Percentiles rank a stretch among this genome's conserved stretches.
These are phyloP conservation scores for Drosophila anomelani DNA, from an alignment of 2,888 invertebrate species.

Conservation along the genomic window DNA sequence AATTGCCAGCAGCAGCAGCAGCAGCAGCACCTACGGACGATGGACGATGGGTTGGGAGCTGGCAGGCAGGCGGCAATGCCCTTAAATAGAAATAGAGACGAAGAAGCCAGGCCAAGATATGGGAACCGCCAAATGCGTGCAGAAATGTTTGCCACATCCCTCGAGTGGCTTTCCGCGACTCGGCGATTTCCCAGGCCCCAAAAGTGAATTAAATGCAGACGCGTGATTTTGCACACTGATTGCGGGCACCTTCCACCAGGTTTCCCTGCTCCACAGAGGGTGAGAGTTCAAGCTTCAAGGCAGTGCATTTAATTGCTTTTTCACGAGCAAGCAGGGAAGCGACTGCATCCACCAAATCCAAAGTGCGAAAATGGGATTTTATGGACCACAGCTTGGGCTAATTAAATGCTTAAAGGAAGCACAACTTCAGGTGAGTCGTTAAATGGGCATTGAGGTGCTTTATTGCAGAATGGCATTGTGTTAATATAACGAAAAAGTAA, in stretches of 20 bases:
- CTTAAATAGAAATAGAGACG: slow-evolving; percentile 54
- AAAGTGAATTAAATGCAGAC: slow-evolving; percentile 69
- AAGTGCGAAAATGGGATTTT: slow-evolving; percentile 34
- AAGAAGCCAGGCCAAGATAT: slow-evolving; percentile 43
- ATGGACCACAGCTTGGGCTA: slow-evolving; percentile 19
- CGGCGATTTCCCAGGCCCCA: slow-evolving; percentile 53
- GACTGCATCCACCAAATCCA: slow-evolving; percentile 49
- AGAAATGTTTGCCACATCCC: slow-evolving; percentile 51
- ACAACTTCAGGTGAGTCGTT: background rate
- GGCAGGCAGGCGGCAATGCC: slow-evolving; percentile 48
- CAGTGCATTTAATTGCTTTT: slow-evolving; percentile 24
- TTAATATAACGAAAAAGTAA: background rate
- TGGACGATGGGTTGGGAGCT: slow-evolving; percentile 6
- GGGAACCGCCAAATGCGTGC: slow-evolving; percentile 61
- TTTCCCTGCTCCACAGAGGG: slow-evolving; percentile 6
- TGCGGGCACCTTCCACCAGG: slow-evolving; percentile 41
- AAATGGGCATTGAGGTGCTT: background rate
- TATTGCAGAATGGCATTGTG: background rate
- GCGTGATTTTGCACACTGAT: slow-evolving; percentile 66
- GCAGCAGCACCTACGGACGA: slow-evolving; percentile 14
- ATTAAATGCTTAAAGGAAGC: slow-evolving; percentile 10
- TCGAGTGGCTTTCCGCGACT: slow-evolving; percentile 33
- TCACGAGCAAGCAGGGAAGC: slow-evolving; percentile 35
- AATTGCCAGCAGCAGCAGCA: slow-evolving; percentile 46
- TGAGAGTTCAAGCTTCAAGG: slow-evolving; percentile 42